phyloP scores from a whole-genome alignment of 1,140 invertebrate species.

The Bombus picipes region DNA sequence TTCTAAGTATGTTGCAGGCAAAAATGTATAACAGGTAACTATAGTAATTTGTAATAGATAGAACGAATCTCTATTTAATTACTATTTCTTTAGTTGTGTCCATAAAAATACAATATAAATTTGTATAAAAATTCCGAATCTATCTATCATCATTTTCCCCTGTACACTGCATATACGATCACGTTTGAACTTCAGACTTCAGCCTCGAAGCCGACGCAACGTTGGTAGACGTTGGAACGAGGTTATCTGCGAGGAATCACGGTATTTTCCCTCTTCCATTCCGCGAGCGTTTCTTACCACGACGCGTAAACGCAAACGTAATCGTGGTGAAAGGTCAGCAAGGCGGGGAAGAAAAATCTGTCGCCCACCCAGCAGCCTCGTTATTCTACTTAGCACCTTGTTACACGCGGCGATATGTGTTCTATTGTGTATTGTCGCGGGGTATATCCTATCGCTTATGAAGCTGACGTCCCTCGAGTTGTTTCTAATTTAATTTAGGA shows the following conservation, averaged over 20 bases:
- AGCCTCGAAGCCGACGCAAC: not conserved
- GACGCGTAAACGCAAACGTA: slow-evolving; percentile 61
- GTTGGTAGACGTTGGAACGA: not conserved
- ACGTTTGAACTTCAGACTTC: no score
- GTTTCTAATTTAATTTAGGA: slow-evolving; percentile 68
- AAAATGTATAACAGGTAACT: no score
- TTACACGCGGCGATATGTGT: slow-evolving; percentile 69
- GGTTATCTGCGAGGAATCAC: slow-evolving; percentile 31
- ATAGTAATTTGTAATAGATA: no score
- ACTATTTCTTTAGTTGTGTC: no score
- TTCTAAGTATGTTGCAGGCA: no score
- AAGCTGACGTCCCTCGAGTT: slow-evolving; percentile 53
- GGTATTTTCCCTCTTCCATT: slow-evolving; percentile 39
- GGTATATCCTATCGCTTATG: slow-evolving; percentile 61
- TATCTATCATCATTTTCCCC: no score
- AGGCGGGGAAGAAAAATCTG: slow-evolving; percentile 67
- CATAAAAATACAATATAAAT: no score
- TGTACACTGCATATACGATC: no score
- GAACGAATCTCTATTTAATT: no score
- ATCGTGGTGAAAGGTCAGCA: slow-evolving; percentile 75
- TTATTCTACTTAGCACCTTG: slow-evolving; percentile 72
- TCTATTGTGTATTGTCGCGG: slow-evolving; percentile 68
- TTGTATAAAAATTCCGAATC: no score
- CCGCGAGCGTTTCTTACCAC: slow-evolving; percentile 31
- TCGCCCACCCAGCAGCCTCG: slow-evolving; percentile 73